Percentiles rank a stretch among this genome's conserved stretches.
phyloP scores from a whole-genome alignment of 2,888 invertebrate genomes.

The Andrena marginata region DNA sequence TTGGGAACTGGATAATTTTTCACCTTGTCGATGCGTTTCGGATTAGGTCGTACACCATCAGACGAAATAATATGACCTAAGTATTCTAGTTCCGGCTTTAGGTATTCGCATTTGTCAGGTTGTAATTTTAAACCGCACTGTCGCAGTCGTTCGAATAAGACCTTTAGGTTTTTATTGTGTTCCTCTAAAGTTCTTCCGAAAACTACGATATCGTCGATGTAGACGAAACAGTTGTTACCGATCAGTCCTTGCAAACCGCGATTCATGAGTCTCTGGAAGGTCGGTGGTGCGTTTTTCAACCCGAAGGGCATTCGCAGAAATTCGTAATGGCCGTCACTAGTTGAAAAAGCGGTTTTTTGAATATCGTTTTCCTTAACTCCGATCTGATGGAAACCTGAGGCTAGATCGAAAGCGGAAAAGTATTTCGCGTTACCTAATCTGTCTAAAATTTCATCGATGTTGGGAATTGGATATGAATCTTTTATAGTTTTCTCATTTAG shows the following conservation, averaged over 20 bases:
- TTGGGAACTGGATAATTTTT: no score
- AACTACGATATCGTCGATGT: conserved; percentile 30
- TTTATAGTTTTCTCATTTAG: conserved; percentile 10
- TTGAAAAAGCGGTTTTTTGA: neutral
- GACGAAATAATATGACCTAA: conserved; percentile 23
- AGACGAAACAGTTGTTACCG: conserved; percentile 17
- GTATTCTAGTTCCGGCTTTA: conserved; percentile 26
- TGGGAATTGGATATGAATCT: conserved; percentile 8
- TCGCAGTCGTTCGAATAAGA: conserved; percentile 9
- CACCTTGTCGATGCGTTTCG: neutral
- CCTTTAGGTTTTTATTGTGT: conserved; percentile 12
- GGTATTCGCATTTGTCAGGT: conserved; percentile 31
- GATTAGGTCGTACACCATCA: conserved; percentile 6
- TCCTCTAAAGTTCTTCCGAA: conserved; percentile 17
- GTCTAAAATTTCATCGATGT: conserved; percentile 14
- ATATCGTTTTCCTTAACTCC: neutral
- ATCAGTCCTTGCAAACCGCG: conserved; percentile 9
- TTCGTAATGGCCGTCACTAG: neutral
- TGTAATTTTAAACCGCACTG: conserved; percentile 12
- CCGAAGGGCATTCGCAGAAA: conserved; percentile 2
- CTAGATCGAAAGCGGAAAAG: neutral
- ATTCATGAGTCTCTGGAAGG: conserved; percentile 32
- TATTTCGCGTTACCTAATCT: conserved; percentile 5
- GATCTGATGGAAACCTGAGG: conserved; percentile 3
- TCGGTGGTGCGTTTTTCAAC: conserved; percentile 9